Percentiles rank a stretch among this genome's conserved stretches.
phyloP scores from a whole-genome alignment of 2,888 invertebrate genomes.

The Cheilosia scutellata region DNA sequence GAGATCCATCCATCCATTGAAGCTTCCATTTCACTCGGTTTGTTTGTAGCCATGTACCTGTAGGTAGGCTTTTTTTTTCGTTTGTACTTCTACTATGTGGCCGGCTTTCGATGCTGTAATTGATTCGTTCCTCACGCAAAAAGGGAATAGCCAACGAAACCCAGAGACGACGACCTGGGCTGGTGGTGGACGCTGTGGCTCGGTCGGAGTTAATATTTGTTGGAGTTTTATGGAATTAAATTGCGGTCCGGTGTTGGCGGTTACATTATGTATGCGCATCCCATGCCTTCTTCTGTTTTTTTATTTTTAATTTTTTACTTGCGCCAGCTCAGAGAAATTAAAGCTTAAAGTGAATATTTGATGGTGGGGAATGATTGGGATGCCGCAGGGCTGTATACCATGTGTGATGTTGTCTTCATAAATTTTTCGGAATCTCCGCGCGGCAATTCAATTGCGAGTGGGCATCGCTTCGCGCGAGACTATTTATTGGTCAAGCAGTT shows the following conservation, averaged over 20 bases:
- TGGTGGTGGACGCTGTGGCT: constrained; percentile 11
- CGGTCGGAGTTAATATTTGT: constrained; percentile 71
- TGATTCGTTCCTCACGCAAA: constrained; percentile 73
- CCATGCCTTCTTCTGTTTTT: not conserved
- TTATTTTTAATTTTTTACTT: constrained; percentile 20
- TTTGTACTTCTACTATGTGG: constrained; percentile 41
- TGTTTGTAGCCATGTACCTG: constrained; percentile 43
- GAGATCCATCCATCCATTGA: constrained; percentile 60
- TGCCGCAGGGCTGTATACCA: constrained; percentile 65
- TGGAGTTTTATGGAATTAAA: constrained; percentile 75
- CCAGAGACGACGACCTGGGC: constrained; percentile 1
- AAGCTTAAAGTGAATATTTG: constrained; percentile 69
- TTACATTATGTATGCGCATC: constrained; percentile 45
- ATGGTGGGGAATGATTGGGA: constrained; percentile 60
- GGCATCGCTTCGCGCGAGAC: constrained; percentile 46
- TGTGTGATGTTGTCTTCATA: constrained; percentile 74
- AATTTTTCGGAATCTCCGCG: constrained; percentile 41
- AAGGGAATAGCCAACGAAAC: constrained; percentile 62
- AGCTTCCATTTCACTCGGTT: constrained; percentile 44
- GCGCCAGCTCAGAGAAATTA: constrained; percentile 43
- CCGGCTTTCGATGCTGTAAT: constrained; percentile 63
- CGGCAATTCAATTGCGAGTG: constrained; percentile 67
- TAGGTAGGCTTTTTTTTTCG: constrained; percentile 8
- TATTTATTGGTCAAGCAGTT: constrained; percentile 68
- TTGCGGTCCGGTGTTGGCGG: constrained; percentile 69